These are phyloP conservation scores for Trissonchulus latispiculum DNA, from an alignment of 2,888 invertebrate species.

Conservation along the genomic window DNA sequence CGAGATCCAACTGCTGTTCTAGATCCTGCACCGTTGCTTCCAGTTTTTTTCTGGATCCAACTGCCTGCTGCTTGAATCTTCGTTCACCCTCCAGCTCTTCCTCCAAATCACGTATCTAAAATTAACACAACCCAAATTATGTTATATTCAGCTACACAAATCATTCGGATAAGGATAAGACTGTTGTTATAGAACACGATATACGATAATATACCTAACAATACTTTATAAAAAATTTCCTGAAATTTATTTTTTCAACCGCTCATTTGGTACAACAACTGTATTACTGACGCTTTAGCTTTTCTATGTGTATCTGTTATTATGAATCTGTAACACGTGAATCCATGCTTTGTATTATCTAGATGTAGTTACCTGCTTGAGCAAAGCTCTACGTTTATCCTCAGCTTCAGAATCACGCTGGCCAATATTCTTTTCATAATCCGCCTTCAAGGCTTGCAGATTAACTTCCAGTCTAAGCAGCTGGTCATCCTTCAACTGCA, in stretches of 20 bases:
- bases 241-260: no score
- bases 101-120: conserved; percentile 61
- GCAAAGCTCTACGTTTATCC: conserved; percentile 75
- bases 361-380: conserved; percentile 58
- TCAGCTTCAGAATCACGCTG: conserved; percentile 91
- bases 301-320: no score
- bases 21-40: conserved; percentile 74
- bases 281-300: no score
- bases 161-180: no score
- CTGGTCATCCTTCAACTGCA: conserved; percentile 92
- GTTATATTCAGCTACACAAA: no score
- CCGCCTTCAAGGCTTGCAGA: conserved; percentile 88
- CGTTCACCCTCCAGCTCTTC: conserved; percentile 78
- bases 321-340: no score
- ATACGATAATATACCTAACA: no score
- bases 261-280: no score
- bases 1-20: conserved; percentile 88
- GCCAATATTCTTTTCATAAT: conserved; percentile 80
- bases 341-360: no score
- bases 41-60: conserved; percentile 67
- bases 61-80: conserved; percentile 32
- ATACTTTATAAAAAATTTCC: no score
- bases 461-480: conserved; percentile 92
- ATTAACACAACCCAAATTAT: conserved; percentile 3
- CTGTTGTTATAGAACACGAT: no score